phyloP scores from a whole-genome alignment of 2,113 vertebrate genomes.

The Hucho hucho region DNA sequence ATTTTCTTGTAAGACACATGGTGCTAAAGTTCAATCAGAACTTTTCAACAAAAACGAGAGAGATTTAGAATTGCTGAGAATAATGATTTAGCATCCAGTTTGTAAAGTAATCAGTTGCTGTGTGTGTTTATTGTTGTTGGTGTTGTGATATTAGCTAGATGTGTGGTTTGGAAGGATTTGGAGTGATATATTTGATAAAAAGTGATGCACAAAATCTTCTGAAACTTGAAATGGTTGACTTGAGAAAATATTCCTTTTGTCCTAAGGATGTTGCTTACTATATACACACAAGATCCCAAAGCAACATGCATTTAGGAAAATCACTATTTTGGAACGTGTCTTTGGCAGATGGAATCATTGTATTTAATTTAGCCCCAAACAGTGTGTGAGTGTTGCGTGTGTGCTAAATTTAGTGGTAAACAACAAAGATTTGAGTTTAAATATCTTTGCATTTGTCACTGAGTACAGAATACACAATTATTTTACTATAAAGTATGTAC shows the following conservation, averaged over 20 bases:
- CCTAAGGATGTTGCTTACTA: neutral
- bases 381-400: neutral
- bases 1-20: neutral
- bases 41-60: conserved; percentile 24
- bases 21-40: conserved; percentile 49
- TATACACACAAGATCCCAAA: neutral
- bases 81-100: neutral
- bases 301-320: neutral
- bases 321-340: neutral
- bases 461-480: neutral
- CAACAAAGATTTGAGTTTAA: neutral
- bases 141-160: neutral
- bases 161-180: neutral
- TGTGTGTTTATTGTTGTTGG: neutral
- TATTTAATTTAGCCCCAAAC: neutral
- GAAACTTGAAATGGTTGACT: neutral
- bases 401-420: neutral
- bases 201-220: neutral
- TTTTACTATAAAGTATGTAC: neutral
- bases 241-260: neutral
- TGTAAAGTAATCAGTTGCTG: neutral
- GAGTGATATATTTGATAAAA: no score
- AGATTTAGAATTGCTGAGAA: neutral
- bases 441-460: neutral
- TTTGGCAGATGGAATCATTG: neutral